Evolutionary conservation across 2,113 vertebrate genomes (phyloP), one percentile per base, ranked within the genome.

Genomic region (Sander vitreus): DNA sequence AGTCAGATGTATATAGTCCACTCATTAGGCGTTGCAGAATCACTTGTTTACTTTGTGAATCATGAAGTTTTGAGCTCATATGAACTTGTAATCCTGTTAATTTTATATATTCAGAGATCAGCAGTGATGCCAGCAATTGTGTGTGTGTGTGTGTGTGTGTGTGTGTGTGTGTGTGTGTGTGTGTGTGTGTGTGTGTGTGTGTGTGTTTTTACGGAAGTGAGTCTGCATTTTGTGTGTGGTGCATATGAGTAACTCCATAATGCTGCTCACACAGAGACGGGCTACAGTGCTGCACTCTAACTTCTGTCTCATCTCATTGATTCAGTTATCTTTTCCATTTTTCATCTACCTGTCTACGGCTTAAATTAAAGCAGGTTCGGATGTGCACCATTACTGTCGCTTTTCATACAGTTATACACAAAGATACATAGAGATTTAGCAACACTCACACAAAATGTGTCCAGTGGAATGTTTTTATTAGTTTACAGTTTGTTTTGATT

Each of bases 41-140:
- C 59, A 58, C 75, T 88, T 81, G 75, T 79, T 75, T 82, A 68
- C 53, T 80, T 77, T 36, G 39, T 71, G 47, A 67, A 50, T 71
- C 66, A 1, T 55, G 4, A 85, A 68, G 75, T 88, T 90, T 86
- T 62, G 30, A 83, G 48, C 69, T 87, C 48, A 76, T 36, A 58
- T 78, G 67, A 91, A 87, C 76, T 88, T 57, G 19, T 88, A 87
- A 91, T 89, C 59, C 64, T 70, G 53, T 88, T 85, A 77, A 79
- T 88, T 84, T 54, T 79, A 76, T 27, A 45, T 63, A 74, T 51
- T 45, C 71, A 47, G 74, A 78, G 81, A 89, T 73, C 73, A 50
- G 65, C 71, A 48, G 30, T 15, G 76, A 87, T 76, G 81, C 78
- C 81, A 78, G 83, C 75, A 75, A 77, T 69, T 78, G 55, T 59